Base-by-base conservation (phyloP, 2,888 invertebrate genomes). In the Magallana nippona region DNA sequence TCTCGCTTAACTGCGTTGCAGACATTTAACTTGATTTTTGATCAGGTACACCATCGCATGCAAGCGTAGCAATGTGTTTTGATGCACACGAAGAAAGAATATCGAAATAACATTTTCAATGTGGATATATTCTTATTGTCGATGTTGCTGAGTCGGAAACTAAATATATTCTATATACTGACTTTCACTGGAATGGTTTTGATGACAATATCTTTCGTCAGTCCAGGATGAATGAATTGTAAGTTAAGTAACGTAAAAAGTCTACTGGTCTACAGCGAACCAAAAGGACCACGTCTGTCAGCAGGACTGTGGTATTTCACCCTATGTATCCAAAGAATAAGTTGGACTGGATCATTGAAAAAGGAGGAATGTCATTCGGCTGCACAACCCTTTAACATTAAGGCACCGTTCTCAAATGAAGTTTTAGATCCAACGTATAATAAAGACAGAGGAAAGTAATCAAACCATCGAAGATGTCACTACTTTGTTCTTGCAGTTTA, bases 231-330 rank as follows among this genome's bases (percentile, higher is more conserved):
- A 58, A 19, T n/a, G 55, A 55, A 57, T 56, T 57, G 55, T 56
- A 58, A 79, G 15, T 19, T 79, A 5, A 19, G 19, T 44, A 58
- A n/a, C 11, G 0, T 15, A 44, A 44, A 44, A 44, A 44, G 44
- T 44, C 44, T 44, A 0, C 5, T 44, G 44, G 44, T 44, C 5
- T 44, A 44, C 44, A 44, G 44, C 8, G 44, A 44, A 44, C 55
- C 79, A 17, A n/a, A 13, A 44, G 10, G 10, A 17, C n/a, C 44
- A 44, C 44, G 0, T 8, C 8, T 44, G 22, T 79, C 22, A 13
- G 17, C 15, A 57, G 55, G 71, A 55, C 82, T 82, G 15, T 82
- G 82, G 82, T 82, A 82, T 55, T 82, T 55, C 10, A 71, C 22
- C 8, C 11, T 82, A 13, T 82, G 82, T 55, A 55, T 55, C 15